Base-by-base conservation (phyloP, 2,888 invertebrate genomes). In the Tetropium fuscum region DNA sequence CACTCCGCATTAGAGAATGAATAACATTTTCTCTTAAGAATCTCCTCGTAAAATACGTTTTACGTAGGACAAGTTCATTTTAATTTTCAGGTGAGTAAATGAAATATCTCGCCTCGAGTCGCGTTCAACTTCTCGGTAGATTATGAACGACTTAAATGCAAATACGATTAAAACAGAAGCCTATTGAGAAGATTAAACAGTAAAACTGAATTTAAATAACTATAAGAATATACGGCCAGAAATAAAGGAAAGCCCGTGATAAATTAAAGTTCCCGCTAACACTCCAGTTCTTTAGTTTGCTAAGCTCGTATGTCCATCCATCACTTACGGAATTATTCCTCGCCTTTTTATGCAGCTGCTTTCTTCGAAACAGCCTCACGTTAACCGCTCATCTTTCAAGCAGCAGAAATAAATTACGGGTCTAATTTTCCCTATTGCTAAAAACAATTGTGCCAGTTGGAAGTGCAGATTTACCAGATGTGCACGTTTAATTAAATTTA, bases 91-190 rank as follows among this genome's bases (percentile, higher is more conserved):
- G 51, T 40, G 51, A 38, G 18, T 36, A 40, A 51, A 51, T 51
- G 25, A 40, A 51, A 51, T 40, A 40, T 51, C 40, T 5, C 25
- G 16, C 6, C n/a, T 15, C 51, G 38, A 40, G 27, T 38, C 40
- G 40, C 51, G 25, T n/a, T 22, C 18, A 27, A 27, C 51, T 27
- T 40, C 51, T 38, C 44, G 13, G 25, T 15, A 43, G 53, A 45
- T 58, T 53, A 53, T 53, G 45, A n/a, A n/a, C n/a, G n/a, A 51
- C 58, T 59, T 59, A 41, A 59, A 59, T 59, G 58, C 58, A 53
- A 53, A 59, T 59, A 53, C 53, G 53, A 59, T 59, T 59, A 59
- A 53, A 47, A 11, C 27, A 32, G 34, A 41, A 15, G 40, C 40
- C 58, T 47, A 59, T 30, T 19, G 7, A 41, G 41, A 38, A 54